Evolutionary conservation across 2,797 vertebrate species (phyloP), one percentile per base, ranked within the genome.

Genomic region (Dendrocincla tyrannina): DNA sequence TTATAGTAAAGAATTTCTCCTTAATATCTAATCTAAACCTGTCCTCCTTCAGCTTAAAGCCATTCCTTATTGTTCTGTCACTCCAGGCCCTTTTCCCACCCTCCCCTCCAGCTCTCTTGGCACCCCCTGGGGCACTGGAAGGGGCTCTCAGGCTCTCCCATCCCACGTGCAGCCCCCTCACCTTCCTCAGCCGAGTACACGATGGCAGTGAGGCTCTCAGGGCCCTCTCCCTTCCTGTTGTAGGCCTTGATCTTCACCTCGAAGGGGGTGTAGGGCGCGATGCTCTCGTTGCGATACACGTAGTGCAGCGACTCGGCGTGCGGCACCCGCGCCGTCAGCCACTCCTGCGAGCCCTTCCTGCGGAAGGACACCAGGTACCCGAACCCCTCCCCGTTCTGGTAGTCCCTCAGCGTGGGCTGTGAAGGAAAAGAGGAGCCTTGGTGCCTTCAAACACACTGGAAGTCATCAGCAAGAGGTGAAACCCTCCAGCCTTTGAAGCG

Each of bases 181-280:
- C 99, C 99, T 98, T 99, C 99, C 93, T 99, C 99, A 10, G 99
- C 99, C 0, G 99, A 99, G 97, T 99, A 97, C 55, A 99, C 98
- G 5, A 98, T 87, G 8, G 98, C 98, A 0, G 98, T 98, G 97
- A 99, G 98, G 97, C 99, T 99, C 97, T 99, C 99, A 0, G 99
- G 99, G 11, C 99, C 99, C 37, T 99, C 98, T 46, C 99, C 99
- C 35, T 97, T 98, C 55, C 96, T 98, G 97, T 99, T 99, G 89
- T 98, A 99, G 7, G 99, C 98, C 79, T 98, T 99, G 94, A 99
- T 99, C 97, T 98, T 99, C 95, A 99, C 99, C 91, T 99, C 99
- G 16, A 99, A 99, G 25, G 99, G 98, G 4, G 98, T 98, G 97
- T 99, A 99, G 7, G 99, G 98, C 1, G 80, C 91, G 85, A 99